phyloP scores from a whole-genome alignment of 2,888 invertebrate genomes.

The Cryptocheilus praepositus region DNA sequence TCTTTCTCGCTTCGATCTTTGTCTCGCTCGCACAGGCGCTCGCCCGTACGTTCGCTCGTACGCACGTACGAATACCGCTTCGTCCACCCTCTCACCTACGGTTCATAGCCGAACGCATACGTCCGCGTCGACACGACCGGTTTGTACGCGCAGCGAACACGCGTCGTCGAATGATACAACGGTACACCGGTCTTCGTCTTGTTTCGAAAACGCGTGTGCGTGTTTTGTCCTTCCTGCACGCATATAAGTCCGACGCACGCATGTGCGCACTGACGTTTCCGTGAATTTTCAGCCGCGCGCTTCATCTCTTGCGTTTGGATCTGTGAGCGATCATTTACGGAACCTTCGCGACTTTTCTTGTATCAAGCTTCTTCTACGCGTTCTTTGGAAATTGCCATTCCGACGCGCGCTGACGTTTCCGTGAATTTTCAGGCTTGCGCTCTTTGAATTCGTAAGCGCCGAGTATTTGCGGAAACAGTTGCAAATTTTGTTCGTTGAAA shows the following conservation, averaged over 20 bases:
- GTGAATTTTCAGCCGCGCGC: slow-evolving; percentile 22
- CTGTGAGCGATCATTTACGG: no score
- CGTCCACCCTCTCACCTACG: slow-evolving; percentile 16
- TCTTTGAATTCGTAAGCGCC: no score
- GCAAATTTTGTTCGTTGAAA: no score
- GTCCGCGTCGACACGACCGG: slow-evolving; percentile 33
- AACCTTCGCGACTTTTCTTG: no score
- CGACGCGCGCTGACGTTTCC: neutral
- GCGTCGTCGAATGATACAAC: slow-evolving; percentile 40
- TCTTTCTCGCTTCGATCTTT: slow-evolving; percentile 18
- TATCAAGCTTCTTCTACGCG: no score
- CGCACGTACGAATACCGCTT: neutral
- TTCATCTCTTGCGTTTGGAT: no score
- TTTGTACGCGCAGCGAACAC: slow-evolving; percentile 41
- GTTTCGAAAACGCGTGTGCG: slow-evolving; percentile 27
- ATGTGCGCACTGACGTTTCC: neutral
- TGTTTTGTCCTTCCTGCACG: neutral
- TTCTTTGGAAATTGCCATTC: no score
- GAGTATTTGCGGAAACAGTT: no score
- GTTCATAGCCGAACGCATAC: slow-evolving; percentile 5
- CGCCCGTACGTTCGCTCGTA: slow-evolving; percentile 7
- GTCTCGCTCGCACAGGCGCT: slow-evolving; percentile 12
- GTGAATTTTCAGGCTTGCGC: slow-evolving; percentile 22
- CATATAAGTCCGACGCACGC: slow-evolving; percentile 14
- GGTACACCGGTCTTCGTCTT: slow-evolving; percentile 39